These are phyloP conservation scores for Stenoptilia bipunctidactyla DNA, from an alignment of 2,888 invertebrate genomes.

Conservation along the genomic window DNA sequence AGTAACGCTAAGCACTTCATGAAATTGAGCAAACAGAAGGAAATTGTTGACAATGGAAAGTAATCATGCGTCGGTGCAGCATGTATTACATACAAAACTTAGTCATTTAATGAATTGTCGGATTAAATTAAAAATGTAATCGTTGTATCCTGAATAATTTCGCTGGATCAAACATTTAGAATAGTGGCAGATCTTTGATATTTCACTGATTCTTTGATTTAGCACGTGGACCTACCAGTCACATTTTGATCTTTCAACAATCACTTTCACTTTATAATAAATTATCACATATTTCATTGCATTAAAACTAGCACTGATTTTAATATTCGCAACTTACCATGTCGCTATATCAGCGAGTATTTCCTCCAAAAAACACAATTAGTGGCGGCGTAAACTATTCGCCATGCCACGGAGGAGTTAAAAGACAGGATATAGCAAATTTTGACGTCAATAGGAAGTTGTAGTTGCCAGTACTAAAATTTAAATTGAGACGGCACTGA, in stretches of 20 bases:
- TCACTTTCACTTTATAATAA: not conserved
- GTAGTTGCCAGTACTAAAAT: constrained; percentile 32
- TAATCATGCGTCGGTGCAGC: no score
- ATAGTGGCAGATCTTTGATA: no score
- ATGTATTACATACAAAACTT: no score
- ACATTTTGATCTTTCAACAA: constrained; percentile 3
- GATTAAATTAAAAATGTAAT: no score
- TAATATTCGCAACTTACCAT: constrained; percentile 53
- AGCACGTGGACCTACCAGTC: constrained; percentile 26
- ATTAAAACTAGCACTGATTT: constrained; percentile 23
- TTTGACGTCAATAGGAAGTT: constrained; percentile 35
- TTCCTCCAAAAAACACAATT: constrained; percentile 59
- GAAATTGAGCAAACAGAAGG: no score
- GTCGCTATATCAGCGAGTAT: constrained; percentile 60
- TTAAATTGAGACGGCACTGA: no score
- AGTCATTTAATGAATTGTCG: no score
- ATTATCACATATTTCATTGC: not conserved
- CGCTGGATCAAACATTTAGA: no score
- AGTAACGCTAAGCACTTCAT: no score
- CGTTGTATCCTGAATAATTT: no score
- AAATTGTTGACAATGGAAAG: no score
- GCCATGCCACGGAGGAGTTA: constrained; percentile 70
- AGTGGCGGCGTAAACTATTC: constrained; percentile 61
- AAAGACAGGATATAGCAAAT: constrained; percentile 58
- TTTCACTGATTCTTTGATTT: no score